Conservation (phyloP, 53 echinoderm and acorn worm genomes). For the Holothuria scabra region DNA sequence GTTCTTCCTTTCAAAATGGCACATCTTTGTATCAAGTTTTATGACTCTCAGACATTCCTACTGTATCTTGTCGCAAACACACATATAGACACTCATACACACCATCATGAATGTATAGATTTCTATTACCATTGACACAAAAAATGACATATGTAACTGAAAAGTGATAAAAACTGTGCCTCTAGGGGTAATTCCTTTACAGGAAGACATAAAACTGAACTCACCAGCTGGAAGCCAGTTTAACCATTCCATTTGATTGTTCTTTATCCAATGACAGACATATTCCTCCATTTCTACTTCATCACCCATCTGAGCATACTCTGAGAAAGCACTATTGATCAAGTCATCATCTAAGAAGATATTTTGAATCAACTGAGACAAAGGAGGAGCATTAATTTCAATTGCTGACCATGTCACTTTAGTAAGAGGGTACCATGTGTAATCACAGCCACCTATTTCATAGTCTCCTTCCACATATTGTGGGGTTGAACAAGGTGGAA, state of each 20-base stretch:
- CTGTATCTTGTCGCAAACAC: too few relatives aligned
- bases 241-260: constrained; percentile 65
- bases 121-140: too few relatives aligned
- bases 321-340: not conserved
- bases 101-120: too few relatives aligned
- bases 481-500: constrained; percentile 73
- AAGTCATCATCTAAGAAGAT: constrained; percentile 53
- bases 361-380: constrained; percentile 61
- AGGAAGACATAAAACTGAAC: too few relatives aligned
- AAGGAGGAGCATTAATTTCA: constrained; percentile 59
- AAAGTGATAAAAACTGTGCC: too few relatives aligned
- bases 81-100: too few relatives aligned
- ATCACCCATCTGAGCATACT: constrained; percentile 6
- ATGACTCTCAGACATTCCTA: too few relatives aligned
- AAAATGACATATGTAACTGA: too few relatives aligned
- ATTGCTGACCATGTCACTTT: constrained; percentile 76
- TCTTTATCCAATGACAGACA: constrained; percentile 76
- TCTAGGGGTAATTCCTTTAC: too few relatives aligned
- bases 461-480: constrained; percentile 17
- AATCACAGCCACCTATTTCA: constrained; percentile 71
- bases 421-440: constrained; percentile 68
- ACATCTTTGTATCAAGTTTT: too few relatives aligned
- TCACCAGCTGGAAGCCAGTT: constrained; percentile 67
- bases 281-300: constrained; percentile 41
- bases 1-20: too few relatives aligned